Evolutionary conservation across 2,797 vertebrate species (phyloP).

Genomic region (Pagetopsis macropterus): DNA sequence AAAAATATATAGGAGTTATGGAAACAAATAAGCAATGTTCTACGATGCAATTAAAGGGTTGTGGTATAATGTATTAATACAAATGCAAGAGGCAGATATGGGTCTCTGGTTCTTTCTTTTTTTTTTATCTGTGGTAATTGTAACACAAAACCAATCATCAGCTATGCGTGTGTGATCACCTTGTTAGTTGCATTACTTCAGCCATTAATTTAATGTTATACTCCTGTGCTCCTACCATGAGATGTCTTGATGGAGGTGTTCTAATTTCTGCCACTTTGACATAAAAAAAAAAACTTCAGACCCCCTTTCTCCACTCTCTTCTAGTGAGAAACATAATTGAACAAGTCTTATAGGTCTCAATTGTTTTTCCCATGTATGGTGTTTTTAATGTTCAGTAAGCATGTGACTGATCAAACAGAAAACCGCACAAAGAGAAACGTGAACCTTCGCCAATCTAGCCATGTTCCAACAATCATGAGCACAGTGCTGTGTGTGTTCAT

Average conservation of each 20-base stretch:
- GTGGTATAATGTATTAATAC: no score
- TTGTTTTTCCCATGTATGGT: slow-evolving; percentile 17
- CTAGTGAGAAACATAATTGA: neutral
- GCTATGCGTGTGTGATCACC: no score
- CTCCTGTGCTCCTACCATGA: neutral
- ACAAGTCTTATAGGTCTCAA: neutral
- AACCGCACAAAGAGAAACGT: slow-evolving; percentile 53
- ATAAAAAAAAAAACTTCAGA: neutral
- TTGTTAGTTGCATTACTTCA: no score
- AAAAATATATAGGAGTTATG: neutral
- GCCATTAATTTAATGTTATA: neutral
- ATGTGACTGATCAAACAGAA: slow-evolving; percentile 48
- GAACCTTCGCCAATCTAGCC: slow-evolving; percentile 6
- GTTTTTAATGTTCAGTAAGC: slow-evolving; percentile 54
- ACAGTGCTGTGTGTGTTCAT: slow-evolving; percentile 10
- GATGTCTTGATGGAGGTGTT: neutral
- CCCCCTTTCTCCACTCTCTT: neutral
- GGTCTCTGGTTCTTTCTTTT: no score
- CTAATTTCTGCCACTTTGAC: neutral
- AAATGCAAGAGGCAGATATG: no score
- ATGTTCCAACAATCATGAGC: slow-evolving; percentile 30
- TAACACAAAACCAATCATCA: no score
- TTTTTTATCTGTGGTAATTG: no score
- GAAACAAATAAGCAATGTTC: no score
- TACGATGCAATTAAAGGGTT: no score